Percentiles rank a stretch among this genome's conserved stretches.
phyloP scores from a whole-genome alignment of 2,888 invertebrate genomes.

The Drosophila prolongata region DNA sequence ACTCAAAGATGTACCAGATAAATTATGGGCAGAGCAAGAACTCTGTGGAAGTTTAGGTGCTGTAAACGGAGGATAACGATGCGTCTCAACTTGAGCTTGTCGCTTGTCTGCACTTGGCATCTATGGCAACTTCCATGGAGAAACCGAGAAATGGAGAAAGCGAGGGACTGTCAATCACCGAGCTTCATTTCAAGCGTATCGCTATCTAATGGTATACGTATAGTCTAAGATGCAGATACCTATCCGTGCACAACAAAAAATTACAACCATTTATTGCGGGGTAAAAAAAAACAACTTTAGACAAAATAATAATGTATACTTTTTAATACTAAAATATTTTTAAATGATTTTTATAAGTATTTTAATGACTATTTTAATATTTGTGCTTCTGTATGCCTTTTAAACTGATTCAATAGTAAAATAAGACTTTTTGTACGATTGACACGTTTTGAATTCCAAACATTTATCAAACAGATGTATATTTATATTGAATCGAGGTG shows the following conservation, averaged over 20 bases:
- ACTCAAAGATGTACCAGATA: constrained; percentile 24
- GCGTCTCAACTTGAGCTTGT: constrained; percentile 33
- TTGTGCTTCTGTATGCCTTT: no score
- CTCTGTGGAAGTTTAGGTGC: not conserved
- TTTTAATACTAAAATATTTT: no score
- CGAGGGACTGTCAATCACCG: constrained; percentile 30
- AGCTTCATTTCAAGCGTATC: constrained; percentile 66
- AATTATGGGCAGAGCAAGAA: not conserved
- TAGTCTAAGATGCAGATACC: constrained; percentile 22
- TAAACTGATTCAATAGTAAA: no score
- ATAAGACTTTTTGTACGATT: no score
- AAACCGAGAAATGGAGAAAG: constrained; percentile 1
- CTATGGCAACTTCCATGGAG: constrained; percentile 19
- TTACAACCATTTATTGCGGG: no score
- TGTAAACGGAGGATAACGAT: constrained; percentile 8
- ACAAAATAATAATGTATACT: no score
- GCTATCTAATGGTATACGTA: constrained; percentile 54
- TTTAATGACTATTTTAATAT: no score
- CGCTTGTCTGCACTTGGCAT: constrained; percentile 55
- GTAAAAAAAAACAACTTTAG: no score
- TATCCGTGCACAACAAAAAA: constrained; percentile 3
- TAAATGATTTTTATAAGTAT: no score
- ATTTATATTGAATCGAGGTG: no score
- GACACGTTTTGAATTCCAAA: no score
- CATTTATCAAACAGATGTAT: no score